Percentiles rank a stretch among this genome's conserved stretches.
phyloP scores from a whole-genome alignment of 2,113 vertebrate genomes.

The Perca flavescens region DNA sequence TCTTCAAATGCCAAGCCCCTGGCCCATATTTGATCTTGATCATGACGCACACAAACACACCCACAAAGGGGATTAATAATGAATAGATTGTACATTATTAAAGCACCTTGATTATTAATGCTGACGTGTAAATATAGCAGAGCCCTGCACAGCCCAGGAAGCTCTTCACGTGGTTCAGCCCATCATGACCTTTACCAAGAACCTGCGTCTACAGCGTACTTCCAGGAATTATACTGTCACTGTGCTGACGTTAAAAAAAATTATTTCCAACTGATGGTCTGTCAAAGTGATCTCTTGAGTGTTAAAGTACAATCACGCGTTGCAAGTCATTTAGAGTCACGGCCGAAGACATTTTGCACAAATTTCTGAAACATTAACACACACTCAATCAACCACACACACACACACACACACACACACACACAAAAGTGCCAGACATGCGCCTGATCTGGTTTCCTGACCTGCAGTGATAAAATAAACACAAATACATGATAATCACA shows the following conservation, averaged over 20 bases:
- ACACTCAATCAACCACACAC: background rate
- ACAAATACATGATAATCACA: constrained; percentile 81
- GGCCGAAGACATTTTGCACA: background rate
- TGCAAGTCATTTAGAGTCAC: background rate
- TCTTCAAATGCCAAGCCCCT: constrained; percentile 61
- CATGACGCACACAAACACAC: constrained; percentile 34
- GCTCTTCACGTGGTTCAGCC: background rate
- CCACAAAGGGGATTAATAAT: constrained; percentile 75
- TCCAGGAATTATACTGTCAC: background rate
- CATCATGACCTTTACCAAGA: background rate
- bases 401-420: constrained; percentile 8
- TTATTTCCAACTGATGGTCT: background rate
- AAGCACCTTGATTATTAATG: constrained; percentile 77
- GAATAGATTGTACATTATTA: constrained; percentile 78
- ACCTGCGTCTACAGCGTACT: background rate
- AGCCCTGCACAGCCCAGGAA: constrained; percentile 3
- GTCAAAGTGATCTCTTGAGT: background rate
- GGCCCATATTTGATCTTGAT: constrained; percentile 51
- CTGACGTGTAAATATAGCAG: constrained; percentile 34
- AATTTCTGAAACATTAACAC: background rate
- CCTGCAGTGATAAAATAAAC: constrained; percentile 83
- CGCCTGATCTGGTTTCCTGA: constrained; percentile 79
- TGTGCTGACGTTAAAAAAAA: background rate
- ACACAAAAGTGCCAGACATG: constrained; percentile 44
- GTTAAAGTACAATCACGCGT: background rate